phyloP scores from a whole-genome alignment of 2,113 vertebrate species.

The Bettongia penicillata region DNA sequence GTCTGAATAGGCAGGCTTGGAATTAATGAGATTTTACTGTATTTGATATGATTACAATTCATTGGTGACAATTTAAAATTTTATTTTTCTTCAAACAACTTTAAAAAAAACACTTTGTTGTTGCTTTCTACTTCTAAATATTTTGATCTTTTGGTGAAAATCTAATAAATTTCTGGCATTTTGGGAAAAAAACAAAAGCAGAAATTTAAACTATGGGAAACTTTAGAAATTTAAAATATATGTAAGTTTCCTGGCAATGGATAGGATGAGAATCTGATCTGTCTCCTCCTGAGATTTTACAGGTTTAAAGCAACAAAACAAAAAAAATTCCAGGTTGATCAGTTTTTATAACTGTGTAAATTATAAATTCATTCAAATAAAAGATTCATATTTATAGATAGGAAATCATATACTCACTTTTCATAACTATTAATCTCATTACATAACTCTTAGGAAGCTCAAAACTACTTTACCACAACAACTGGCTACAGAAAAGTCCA shows the following conservation, averaged over 20 bases:
- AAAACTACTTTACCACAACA: not conserved
- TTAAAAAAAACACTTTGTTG: slow-evolving; percentile 32
- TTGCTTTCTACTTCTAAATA: slow-evolving; percentile 27
- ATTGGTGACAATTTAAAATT: not conserved
- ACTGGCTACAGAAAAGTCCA: not conserved
- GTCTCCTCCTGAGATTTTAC: slow-evolving; percentile 1
- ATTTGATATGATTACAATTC: slow-evolving; percentile 21
- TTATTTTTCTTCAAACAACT: not conserved
- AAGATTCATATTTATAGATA: not conserved
- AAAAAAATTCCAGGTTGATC: not conserved
- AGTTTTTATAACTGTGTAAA: slow-evolving; percentile 19
- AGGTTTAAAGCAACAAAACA: slow-evolving; percentile 35
- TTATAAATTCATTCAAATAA: slow-evolving; percentile 22
- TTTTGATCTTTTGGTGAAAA: slow-evolving; percentile 27
- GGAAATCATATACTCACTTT: not conserved
- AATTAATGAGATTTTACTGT: slow-evolving; percentile 4
- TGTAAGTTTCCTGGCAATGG: not conserved
- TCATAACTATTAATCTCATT: not conserved
- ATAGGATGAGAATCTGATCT: slow-evolving; percentile 5
- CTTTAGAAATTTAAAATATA: not conserved
- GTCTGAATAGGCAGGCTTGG: not conserved
- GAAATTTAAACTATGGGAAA: not conserved
- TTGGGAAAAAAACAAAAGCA: not conserved
- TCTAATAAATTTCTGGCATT: slow-evolving; percentile 30
- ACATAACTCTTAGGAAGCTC: slow-evolving; percentile 27